Base-by-base conservation (phyloP, 2,113 vertebrate species). In the Brachyhypopomus occidentalis region DNA sequence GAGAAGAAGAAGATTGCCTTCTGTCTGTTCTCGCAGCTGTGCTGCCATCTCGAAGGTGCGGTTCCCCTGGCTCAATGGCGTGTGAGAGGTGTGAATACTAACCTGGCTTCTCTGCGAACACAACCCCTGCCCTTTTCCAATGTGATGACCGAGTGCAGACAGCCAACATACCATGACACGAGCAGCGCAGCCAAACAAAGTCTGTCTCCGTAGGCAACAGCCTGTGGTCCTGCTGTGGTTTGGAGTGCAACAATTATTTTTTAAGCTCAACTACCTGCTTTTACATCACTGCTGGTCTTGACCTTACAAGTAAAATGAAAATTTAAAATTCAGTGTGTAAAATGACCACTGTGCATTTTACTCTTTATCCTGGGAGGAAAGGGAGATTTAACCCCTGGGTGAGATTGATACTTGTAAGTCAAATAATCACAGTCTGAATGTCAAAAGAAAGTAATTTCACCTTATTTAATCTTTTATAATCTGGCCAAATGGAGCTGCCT, bases 381-480 rank as follows among this genome's bases (percentile, higher is more conserved):
- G 30, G 6, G 19, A 2, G 19, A 19, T 72, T 84, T 79, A 19
- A 81, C 45, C 73, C 16, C 36, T 58, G 56, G 20, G 4, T 11
- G 38, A 79, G 63, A 23, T 23, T 34, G 63, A 63, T 73, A 19
- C 25, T 52, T 77, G 75, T 72, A 66, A 19, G 79, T 75, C 64
- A 73, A 86, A 45, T 67, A 83, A 75, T 67, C 70, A 48, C 2
- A 17, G n/a, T 19, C 52, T 41, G 41, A 41, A 19, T 77, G 79
- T 84, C 72, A 75, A 58, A 85, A 38, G 17, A 56, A 59, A 85
- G 60, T 45, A 7, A 56, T 60, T 79, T 58, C 38, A 25, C 48
- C n/a, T 30, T 84, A 20, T 84, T 89, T 76, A 84, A 87, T 87
- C 76, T 84, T 86, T 84, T 83, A 84, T 81, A 83, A 75, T 80